These are phyloP conservation scores for Perca schrenkii DNA, from an alignment of 2,113 vertebrate species.

Conservation along the genomic window DNA sequence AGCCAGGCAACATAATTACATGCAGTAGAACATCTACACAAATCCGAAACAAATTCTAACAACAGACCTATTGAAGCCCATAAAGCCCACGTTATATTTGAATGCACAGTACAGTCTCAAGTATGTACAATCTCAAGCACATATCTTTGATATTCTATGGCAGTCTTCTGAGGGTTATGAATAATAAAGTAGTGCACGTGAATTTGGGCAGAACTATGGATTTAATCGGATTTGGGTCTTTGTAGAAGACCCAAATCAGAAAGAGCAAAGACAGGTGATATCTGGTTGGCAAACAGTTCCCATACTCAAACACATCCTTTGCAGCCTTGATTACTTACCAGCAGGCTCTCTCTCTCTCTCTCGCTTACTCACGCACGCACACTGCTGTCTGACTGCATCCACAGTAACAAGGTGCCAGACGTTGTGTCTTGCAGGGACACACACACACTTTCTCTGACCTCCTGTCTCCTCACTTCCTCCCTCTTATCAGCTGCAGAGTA, in stretches of 20 bases:
- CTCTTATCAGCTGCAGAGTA: conserved; percentile 91
- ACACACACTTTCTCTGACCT: conserved; percentile 43
- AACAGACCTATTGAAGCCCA: not conserved
- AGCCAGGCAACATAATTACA: not conserved
- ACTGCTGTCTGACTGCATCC: conserved; percentile 49
- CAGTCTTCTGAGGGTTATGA: not conserved
- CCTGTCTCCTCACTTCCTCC: conserved; percentile 19
- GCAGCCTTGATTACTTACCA: conserved; percentile 25
- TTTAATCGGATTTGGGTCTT: not conserved
- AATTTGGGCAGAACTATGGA: conserved; percentile 15
- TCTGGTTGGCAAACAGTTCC: conserved; percentile 33
- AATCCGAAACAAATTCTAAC: not conserved
- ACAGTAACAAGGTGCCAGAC: conserved; percentile 69
- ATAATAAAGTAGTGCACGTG: conserved; percentile 17
- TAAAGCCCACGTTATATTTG: not conserved
- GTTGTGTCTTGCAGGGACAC: conserved; percentile 29
- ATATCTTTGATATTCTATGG: conserved; percentile 1
- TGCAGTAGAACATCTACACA: not conserved
- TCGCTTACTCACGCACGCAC: conserved; percentile 31
- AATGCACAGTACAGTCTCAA: not conserved
- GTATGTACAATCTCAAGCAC: not conserved
- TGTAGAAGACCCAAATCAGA: not conserved
- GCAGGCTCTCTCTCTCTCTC: conserved; percentile 25
- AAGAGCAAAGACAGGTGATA: conserved; percentile 21
- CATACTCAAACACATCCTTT: conserved; percentile 26